Percentiles rank a stretch among this genome's conserved stretches.
Evolutionary conservation across 2,888 invertebrate species (phyloP).

Genomic region (Cloeon dipterum): DNA sequence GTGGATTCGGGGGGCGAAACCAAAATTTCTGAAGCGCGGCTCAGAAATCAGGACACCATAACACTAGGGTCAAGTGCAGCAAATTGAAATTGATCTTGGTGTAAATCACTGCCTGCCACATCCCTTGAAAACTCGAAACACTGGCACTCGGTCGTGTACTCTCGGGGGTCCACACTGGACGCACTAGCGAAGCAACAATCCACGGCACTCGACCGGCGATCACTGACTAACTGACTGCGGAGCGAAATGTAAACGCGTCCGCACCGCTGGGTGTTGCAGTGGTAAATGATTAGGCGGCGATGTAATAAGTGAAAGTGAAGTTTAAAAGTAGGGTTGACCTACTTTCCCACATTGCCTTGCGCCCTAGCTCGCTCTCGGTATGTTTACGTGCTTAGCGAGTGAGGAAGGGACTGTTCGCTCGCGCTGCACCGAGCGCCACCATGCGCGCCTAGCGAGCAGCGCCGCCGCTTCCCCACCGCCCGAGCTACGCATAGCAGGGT

Average conservation of each 20-base stretch:
- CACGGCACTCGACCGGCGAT: slow-evolving; percentile 18
- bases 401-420: too few relatives aligned
- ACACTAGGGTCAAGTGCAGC: neutral
- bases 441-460: too few relatives aligned
- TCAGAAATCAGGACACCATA: too few relatives aligned
- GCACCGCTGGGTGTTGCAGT: slow-evolving; percentile 34
- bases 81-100: neutral
- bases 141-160: too few relatives aligned
- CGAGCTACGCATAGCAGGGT: too few relatives aligned
- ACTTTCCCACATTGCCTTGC: neutral
- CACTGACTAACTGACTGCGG: slow-evolving; percentile 20
- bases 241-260: slow-evolving; percentile 15
- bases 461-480: too few relatives aligned
- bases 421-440: too few relatives aligned
- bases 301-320: slow-evolving; percentile 68
- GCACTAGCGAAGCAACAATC: neutral
- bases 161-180: too few relatives aligned
- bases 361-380: too few relatives aligned
- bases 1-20: too few relatives aligned
- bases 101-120: neutral
- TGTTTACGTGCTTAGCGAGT: too few relatives aligned
- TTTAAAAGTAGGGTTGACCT: slow-evolving; percentile 1
- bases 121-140: neutral
- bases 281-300: slow-evolving; percentile 48
- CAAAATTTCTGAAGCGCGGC: too few relatives aligned